phyloP scores from a whole-genome alignment of 2,797 vertebrate genomes.

The Odontamblyopus rebecca region DNA sequence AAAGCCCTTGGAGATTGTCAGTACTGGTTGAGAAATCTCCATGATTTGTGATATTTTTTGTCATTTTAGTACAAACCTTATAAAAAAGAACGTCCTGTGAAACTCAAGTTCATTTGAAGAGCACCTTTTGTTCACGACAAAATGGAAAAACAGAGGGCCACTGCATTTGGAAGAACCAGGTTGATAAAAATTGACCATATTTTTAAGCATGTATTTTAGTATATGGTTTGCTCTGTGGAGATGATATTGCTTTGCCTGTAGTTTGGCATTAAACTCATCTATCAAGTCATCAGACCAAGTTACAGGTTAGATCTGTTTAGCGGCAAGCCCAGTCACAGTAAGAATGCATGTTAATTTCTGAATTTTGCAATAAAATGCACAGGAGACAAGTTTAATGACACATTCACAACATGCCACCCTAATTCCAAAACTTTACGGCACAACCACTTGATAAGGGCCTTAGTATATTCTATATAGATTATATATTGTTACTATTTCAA shows the following conservation, averaged over 20 bases:
- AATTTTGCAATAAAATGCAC: background rate
- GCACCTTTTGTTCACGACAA: background rate
- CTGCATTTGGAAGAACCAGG: background rate
- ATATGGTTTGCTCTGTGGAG: too few species aligned
- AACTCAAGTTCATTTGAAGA: background rate
- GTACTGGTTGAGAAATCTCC: conserved; percentile 19
- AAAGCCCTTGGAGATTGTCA: conserved; percentile 4
- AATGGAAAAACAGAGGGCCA: background rate
- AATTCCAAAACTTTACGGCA: background rate
- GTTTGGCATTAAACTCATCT: too few species aligned
- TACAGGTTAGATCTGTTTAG: too few species aligned
- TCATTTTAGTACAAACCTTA: conserved; percentile 5
- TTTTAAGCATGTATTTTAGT: too few species aligned
- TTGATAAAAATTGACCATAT: too few species aligned
- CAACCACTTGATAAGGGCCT: background rate
- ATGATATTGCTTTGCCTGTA: too few species aligned
- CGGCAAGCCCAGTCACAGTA: too few species aligned
- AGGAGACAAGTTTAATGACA: background rate
- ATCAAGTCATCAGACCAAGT: too few species aligned
- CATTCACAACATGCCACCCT: background rate
- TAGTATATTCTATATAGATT: background rate
- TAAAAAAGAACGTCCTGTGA: conserved; percentile 1
- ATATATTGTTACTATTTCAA: background rate
- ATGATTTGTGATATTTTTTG: conserved; percentile 11
- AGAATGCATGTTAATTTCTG: too few species aligned